These are phyloP conservation scores for Atethmia centrago DNA, from an alignment of 2,888 invertebrate genomes.

Conservation along the genomic window DNA sequence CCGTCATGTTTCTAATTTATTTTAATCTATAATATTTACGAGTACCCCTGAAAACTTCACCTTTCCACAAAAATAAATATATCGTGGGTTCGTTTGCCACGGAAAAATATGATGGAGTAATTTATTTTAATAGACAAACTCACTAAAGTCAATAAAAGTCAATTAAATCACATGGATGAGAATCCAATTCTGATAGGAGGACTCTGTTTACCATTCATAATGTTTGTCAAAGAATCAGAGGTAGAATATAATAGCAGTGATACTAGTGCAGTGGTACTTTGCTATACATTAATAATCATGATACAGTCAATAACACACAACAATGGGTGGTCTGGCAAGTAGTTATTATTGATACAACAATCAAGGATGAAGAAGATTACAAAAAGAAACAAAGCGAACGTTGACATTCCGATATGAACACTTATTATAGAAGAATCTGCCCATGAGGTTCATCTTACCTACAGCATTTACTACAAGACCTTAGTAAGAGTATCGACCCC, in stretches of 20 bases:
- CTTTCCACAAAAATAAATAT: conserved; percentile 40
- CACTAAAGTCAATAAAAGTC: not conserved
- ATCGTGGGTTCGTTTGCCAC: conserved; percentile 2
- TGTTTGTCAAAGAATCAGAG: not conserved
- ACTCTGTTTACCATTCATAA: not conserved
- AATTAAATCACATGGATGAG: not conserved
- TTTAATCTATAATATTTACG: conserved; percentile 36
- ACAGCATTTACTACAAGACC: conserved; percentile 28
- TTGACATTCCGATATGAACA: conserved; percentile 5
- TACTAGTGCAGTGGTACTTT: too few species aligned
- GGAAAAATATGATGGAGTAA: conserved; percentile 1
- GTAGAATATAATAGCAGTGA: not conserved
- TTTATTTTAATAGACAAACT: conserved; percentile 7
- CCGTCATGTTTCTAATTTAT: conserved; percentile 19
- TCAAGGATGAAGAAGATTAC: conserved; percentile 12
- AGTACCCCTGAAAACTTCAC: conserved; percentile 15
- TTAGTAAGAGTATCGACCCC: conserved; percentile 37
- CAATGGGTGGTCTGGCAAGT: not conserved
- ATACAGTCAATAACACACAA: not conserved
- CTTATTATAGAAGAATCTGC: not conserved
- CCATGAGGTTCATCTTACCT: conserved; percentile 9
- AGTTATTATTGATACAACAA: not conserved
- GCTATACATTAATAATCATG: not conserved
- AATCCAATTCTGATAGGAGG: not conserved
- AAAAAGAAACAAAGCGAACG: conserved; percentile 3